phyloP scores from a whole-genome alignment of 2,113 vertebrate genomes.

The Argyrosomus japonicus region DNA sequence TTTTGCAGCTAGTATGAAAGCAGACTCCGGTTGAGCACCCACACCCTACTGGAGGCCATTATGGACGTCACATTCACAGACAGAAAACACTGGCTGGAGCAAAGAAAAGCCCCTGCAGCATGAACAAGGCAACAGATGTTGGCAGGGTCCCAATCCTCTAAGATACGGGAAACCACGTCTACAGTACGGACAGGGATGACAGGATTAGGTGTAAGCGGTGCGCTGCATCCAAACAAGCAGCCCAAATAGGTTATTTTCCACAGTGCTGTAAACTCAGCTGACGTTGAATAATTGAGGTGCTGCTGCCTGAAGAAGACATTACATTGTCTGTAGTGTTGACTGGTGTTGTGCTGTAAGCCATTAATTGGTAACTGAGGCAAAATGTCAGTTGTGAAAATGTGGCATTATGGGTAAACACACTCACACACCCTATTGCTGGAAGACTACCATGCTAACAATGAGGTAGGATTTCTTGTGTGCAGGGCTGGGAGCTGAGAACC shows the following conservation, averaged over 20 bases:
- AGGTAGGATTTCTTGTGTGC: not conserved
- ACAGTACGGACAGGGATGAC: constrained; percentile 38
- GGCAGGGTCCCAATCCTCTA: constrained; percentile 51
- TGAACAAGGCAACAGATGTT: constrained; percentile 63
- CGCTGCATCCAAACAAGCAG: constrained; percentile 48
- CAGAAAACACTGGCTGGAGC: constrained; percentile 6
- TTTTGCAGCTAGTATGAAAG: constrained; percentile 7
- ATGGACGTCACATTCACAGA: constrained; percentile 45
- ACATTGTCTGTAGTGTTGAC: constrained; percentile 50
- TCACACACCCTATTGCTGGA: constrained; percentile 37
- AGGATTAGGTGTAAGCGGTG: constrained; percentile 56
- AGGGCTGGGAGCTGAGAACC: constrained; percentile 17
- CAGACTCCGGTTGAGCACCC: not conserved
- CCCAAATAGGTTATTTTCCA: constrained; percentile 60
- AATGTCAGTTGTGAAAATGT: constrained; percentile 62
- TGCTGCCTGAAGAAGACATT: constrained; percentile 51
- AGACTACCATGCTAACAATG: constrained; percentile 8
- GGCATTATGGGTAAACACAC: constrained; percentile 26
- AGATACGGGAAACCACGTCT: constrained; percentile 67
- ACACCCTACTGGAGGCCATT: constrained; percentile 26
- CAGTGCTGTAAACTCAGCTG: constrained; percentile 41
- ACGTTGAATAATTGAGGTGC: constrained; percentile 60
- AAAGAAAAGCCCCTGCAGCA: constrained; percentile 46
- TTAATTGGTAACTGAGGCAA: constrained; percentile 59
- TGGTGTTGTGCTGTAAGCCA: constrained; percentile 43